Evolutionary conservation across 2,888 invertebrate species (phyloP).

Genomic region (Neoitamus cyanurus): DNA sequence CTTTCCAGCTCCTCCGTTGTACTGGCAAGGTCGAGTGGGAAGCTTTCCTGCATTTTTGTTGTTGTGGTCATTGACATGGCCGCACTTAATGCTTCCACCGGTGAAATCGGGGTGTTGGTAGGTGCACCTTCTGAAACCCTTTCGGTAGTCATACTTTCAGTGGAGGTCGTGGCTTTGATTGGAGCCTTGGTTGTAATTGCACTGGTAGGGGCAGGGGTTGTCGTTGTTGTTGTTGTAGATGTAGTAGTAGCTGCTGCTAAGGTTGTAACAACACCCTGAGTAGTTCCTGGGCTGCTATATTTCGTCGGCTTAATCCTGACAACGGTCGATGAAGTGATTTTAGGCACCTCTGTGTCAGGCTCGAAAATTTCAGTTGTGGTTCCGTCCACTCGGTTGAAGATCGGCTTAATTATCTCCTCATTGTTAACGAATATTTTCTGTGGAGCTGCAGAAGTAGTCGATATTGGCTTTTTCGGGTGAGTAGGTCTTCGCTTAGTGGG

Average conservation of each 20-base stretch:
- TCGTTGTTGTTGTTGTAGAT: constrained; percentile 57
- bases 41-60: constrained; percentile 42
- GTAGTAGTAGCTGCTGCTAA: constrained; percentile 55
- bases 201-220: constrained; percentile 36
- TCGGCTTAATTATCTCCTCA: constrained; percentile 59
- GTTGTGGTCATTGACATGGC: constrained; percentile 36
- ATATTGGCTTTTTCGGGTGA: constrained; percentile 58
- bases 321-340: constrained; percentile 44
- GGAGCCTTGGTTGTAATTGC: not conserved
- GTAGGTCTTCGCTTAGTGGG: constrained; percentile 53
- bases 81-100: not conserved
- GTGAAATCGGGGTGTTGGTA: not conserved
- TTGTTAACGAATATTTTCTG: constrained; percentile 62
- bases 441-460: constrained; percentile 47
- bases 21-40: constrained; percentile 11
- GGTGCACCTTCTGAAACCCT: not conserved
- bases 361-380: constrained; percentile 13
- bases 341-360: constrained; percentile 37
- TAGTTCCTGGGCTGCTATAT: constrained; percentile 53
- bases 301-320: constrained; percentile 53
- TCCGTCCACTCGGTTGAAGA: constrained; percentile 47
- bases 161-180: not conserved
- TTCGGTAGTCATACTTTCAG: not conserved
- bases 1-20: not conserved
- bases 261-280: constrained; percentile 55